Evolutionary conservation across 2,113 vertebrate genomes (phyloP).

Genomic region (Buteo buteo): DNA sequence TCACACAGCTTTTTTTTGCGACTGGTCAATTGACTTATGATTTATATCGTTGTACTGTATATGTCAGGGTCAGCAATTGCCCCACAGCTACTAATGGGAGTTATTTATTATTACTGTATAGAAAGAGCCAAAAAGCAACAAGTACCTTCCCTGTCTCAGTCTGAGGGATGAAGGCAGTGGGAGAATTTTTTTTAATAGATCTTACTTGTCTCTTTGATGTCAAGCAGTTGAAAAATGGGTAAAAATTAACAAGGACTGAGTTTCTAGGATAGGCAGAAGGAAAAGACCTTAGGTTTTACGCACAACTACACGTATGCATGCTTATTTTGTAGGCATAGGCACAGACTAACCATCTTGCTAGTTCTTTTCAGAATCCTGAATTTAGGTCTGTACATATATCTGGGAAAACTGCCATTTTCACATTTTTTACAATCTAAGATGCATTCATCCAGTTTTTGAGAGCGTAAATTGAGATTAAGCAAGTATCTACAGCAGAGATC

Average conservation of each 20-base stretch:
- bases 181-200: background rate
- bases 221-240: background rate
- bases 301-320: background rate
- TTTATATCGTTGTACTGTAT: background rate
- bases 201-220: background rate
- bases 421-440: background rate
- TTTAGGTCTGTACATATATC: background rate
- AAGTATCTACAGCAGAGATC: background rate
- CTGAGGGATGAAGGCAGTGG: background rate
- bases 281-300: background rate
- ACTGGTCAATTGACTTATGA: background rate
- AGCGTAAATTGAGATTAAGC: background rate
- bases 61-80: constrained; percentile 3
- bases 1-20: background rate
- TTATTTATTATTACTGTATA: background rate
- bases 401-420: background rate
- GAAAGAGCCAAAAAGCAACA: background rate
- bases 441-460: background rate
- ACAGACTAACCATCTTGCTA: background rate
- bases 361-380: background rate
- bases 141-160: background rate
- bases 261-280: background rate
- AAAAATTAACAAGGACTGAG: background rate
- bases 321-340: background rate
- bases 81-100: background rate